Conservation (phyloP, 2,113 vertebrate species). For the Epinephelus lanceolatus region DNA sequence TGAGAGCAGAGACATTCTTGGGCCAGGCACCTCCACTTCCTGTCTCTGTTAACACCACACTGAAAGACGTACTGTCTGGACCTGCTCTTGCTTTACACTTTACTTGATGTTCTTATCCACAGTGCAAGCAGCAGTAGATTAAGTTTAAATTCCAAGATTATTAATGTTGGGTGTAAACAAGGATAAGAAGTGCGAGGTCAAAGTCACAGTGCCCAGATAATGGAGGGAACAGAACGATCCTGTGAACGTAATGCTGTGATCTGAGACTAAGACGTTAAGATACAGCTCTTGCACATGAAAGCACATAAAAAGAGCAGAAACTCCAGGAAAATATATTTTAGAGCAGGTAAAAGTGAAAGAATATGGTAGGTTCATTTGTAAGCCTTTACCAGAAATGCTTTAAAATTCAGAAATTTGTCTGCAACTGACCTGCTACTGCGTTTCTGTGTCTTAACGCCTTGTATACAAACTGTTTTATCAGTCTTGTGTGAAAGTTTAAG, state of each 20-base stretch:
- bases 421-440: too few species aligned
- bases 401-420: too few species aligned
- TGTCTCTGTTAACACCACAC: conserved; percentile 69
- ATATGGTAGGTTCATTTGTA: background rate
- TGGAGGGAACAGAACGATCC: conserved; percentile 1
- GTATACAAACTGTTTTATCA: background rate
- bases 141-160: conserved; percentile 32
- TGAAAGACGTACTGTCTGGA: conserved; percentile 69
- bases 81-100: conserved; percentile 40
- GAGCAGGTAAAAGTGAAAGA: background rate
- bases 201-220: background rate
- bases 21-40: conserved; percentile 82
- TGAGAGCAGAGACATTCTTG: conserved; percentile 79
- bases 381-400: too few species aligned
- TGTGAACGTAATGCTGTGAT: background rate
- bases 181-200: conserved; percentile 18
- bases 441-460: background rate
- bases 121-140: conserved; percentile 3
- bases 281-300: background rate
- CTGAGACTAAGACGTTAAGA: background rate
- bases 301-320: background rate
- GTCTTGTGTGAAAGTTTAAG: background rate
- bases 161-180: conserved; percentile 37
- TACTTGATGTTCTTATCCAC: conserved; percentile 4
- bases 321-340: background rate